A percentile compares a stretch with the other conserved stretches of the same genome.
These are phyloP conservation scores for Dugesia japonica DNA, from an alignment of 2,888 invertebrate species.

Conservation along the genomic window DNA sequence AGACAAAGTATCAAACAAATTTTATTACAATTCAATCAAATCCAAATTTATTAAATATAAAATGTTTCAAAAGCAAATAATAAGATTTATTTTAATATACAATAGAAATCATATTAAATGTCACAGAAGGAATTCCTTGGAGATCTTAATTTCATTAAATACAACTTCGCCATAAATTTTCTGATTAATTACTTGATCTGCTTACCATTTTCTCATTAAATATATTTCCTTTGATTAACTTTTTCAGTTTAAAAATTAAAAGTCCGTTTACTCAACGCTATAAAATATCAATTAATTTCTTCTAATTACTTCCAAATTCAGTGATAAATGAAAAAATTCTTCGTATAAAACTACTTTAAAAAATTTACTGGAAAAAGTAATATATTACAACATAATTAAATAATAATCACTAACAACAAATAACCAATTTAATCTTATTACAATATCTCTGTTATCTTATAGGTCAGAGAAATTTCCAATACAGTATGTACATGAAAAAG, in stretches of 20 bases:
- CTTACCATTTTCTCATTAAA: neutral
- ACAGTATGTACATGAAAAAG: conserved; percentile 1
- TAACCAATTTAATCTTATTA: conserved; percentile 20
- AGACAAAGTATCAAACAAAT: no score
- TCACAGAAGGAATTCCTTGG: neutral
- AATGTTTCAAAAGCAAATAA: neutral
- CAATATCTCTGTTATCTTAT: conserved; percentile 20
- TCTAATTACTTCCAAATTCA: neutral
- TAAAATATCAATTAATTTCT: neutral
- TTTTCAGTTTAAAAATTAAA: no score
- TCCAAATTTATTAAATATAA: neutral
- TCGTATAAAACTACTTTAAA: neutral
- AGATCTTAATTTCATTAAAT: conserved; percentile 15
- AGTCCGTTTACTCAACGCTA: no score
- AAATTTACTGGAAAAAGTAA: neutral
- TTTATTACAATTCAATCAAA: no score
- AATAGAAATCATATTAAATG: conserved; percentile 20
- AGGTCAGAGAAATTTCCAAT: neutral
- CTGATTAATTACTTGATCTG: neutral
- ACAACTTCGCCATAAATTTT: neutral
- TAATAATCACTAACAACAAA: neutral
- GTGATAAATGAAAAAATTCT: neutral
- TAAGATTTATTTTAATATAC: conserved; percentile 16
- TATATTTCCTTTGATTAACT: neutral
- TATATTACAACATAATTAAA: neutral